Conservation (phyloP, 1,140 invertebrate genomes). For the Cyclina sinensis region DNA sequence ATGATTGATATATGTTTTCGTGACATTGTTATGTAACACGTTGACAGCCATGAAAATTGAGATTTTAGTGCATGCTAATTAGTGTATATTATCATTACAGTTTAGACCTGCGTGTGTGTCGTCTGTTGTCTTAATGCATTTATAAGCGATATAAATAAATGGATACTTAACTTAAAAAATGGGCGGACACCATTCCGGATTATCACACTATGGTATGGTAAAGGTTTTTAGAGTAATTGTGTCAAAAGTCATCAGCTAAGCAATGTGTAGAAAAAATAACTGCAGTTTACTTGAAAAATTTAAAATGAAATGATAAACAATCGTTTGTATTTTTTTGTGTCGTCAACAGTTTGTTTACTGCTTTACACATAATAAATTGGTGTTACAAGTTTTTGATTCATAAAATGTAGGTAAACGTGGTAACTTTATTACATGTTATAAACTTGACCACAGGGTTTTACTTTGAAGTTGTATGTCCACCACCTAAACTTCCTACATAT, state of each 20-base stretch:
- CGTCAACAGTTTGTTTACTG: neutral
- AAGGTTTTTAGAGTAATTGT: no score
- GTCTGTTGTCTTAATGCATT: no score
- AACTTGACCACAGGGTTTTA: neutral
- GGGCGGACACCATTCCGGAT: conserved; percentile 21
- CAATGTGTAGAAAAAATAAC: no score
- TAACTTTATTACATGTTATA: neutral
- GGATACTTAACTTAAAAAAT: neutral
- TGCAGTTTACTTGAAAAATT: neutral
- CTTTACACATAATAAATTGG: neutral
- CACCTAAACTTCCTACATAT: neutral
- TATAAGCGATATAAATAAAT: no score
- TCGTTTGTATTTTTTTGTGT: no score
- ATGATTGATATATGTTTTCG: conserved; percentile 3
- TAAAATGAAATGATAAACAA: no score
- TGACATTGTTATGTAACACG: neutral
- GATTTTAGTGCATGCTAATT: conserved; percentile 26
- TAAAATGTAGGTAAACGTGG: neutral
- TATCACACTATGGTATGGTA: conserved; percentile 17
- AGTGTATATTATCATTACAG: neutral
- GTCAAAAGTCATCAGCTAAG: no score
- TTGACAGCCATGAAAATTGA: neutral
- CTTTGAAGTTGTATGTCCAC: neutral
- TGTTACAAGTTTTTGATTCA: neutral
- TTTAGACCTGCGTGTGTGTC: no score